Evolutionary conservation across 1,140 invertebrate species (phyloP), one percentile per base, ranked within the genome.

Genomic region (Magallana ariakensis): DNA sequence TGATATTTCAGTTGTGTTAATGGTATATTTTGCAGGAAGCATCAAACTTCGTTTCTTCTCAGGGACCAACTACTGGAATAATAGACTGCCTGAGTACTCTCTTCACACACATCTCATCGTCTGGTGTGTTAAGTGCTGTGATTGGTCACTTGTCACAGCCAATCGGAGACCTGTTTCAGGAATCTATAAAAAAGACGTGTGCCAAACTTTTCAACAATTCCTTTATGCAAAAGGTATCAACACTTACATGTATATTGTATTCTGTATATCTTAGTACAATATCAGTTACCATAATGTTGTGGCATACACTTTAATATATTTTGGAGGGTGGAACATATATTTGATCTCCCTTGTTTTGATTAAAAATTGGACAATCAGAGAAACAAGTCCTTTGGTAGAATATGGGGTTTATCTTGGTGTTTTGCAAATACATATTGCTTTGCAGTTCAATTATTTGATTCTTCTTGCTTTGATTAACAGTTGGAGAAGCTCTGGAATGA

Each of bases 401-500:
- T n/a, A n/a, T n/a, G n/a, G n/a, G n/a, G n/a, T n/a, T n/a, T n/a
- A n/a, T n/a, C n/a, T n/a, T n/a, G n/a, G n/a, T n/a, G n/a, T n/a
- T n/a, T n/a, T n/a, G n/a, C n/a, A n/a, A n/a, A n/a, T n/a, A 46
- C 33, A 1, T 5, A 46, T 5, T 5, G 5, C 5, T 46, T 46
- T 46, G 33, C 2, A 46, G 33, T 46, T 2, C 33, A 2, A 4
- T 46, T 46, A 46, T 89, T 82, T 89, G 66, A 60, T 75, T 90
- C n/a, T n/a, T n/a, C n/a, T n/a, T n/a, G n/a, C n/a, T 89, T 82
- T 89, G 66, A 60, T 75, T 90, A 89, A 46, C 89, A 94, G 94
- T 46, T 93, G 56, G 94, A 94, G 62, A 92, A 92, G 81, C 87
- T 94, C 8, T 94, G 93, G 92, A 80, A 66, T 15, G 91, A 92